phyloP scores from a whole-genome alignment of 2,797 vertebrate genomes.

The Bryconaethiops microstoma region DNA sequence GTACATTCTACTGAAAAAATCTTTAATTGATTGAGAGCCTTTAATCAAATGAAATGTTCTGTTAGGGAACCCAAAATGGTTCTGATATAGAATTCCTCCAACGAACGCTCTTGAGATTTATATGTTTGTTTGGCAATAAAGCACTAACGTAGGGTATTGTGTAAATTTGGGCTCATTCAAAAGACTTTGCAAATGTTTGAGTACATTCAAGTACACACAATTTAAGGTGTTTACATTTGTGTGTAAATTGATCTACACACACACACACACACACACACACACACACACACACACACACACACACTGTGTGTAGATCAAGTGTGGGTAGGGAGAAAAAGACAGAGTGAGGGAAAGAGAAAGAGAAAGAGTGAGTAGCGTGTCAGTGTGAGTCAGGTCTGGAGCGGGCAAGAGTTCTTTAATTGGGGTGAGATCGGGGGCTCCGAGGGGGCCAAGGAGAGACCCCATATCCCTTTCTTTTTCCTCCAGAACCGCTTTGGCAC shows the following conservation, averaged over 20 bases:
- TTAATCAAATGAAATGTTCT: no score
- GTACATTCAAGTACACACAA: conserved; percentile 31
- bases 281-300: no score
- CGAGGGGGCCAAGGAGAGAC: conserved; percentile 74
- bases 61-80: no score
- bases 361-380: not conserved
- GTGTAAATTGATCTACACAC: no score
- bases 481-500: conserved; percentile 80
- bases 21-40: no score
- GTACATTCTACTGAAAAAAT: no score
- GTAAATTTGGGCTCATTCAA: not conserved
- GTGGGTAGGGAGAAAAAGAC: conserved; percentile 17
- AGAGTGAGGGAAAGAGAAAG: not conserved
- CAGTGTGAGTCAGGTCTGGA: conserved; percentile 64
- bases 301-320: not conserved
- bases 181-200: not conserved
- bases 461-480: conserved; percentile 75
- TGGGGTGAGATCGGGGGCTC: conserved; percentile 82
- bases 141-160: not conserved
- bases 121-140: no score
- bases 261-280: no score
- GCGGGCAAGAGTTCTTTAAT: conserved; percentile 82
- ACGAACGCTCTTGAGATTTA: no score
- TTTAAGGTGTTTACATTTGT: conserved; percentile 6
- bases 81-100: no score